Percentiles rank a stretch among this genome's conserved stretches.
phyloP scores from a whole-genome alignment of 2,797 vertebrate species.

The Acipenser ruthenus region DNA sequence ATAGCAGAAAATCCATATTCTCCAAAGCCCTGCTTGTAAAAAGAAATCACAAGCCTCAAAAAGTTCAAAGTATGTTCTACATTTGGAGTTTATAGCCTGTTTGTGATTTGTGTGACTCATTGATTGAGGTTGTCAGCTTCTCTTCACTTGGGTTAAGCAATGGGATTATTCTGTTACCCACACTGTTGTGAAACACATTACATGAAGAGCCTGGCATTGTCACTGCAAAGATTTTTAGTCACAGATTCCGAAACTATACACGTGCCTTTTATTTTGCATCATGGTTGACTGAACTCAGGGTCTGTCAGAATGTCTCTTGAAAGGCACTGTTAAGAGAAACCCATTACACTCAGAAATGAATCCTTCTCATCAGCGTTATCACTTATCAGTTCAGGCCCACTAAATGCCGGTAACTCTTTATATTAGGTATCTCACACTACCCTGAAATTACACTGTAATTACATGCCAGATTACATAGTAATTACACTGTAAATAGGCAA shows the following conservation, averaged over 20 bases:
- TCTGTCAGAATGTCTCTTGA: neutral
- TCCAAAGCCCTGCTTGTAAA: conserved; percentile 40
- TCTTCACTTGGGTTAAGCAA: conserved; percentile 51
- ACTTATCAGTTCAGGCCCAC: too few relatives aligned
- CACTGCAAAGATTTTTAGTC: neutral
- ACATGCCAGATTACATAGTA: too few relatives aligned
- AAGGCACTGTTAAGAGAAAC: neutral
- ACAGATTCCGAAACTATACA: neutral
- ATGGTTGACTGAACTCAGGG: neutral
- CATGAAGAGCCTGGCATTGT: neutral
- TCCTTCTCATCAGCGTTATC: too few relatives aligned
- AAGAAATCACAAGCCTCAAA: conserved; percentile 51
- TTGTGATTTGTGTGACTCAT: conserved; percentile 51
- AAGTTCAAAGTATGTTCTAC: conserved; percentile 64
- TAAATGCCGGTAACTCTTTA: neutral
- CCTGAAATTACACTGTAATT: neutral
- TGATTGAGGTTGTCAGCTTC: conserved; percentile 64
- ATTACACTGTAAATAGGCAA: too few relatives aligned
- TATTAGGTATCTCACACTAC: neutral
- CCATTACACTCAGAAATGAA: too few relatives aligned
- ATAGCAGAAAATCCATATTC: conserved; percentile 33
- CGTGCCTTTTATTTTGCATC: neutral
- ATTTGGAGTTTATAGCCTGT: conserved; percentile 57
- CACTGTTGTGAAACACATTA: neutral
- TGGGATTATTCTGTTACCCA: conserved; percentile 28